Evolutionary conservation across 2,888 invertebrate genomes (phyloP).

Genomic region (Callyntrura guangdongensis): DNA sequence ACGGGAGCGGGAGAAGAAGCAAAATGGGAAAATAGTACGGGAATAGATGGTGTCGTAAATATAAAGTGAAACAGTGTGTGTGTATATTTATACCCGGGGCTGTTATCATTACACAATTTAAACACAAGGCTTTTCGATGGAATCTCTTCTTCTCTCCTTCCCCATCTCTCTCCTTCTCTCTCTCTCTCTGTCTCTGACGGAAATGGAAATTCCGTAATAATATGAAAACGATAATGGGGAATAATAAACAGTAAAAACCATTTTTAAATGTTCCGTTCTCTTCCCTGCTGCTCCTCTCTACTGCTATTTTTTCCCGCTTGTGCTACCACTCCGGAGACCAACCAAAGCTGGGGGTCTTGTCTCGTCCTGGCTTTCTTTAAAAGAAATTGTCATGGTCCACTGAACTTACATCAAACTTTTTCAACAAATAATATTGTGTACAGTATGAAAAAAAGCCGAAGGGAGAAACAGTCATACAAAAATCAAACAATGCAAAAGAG

Average conservation of each 20-base stretch:
- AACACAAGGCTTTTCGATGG: not conserved
- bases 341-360: not conserved
- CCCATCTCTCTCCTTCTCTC: no score
- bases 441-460: constrained; percentile 42
- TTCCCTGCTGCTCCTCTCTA: not conserved
- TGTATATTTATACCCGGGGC: not conserved
- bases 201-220: constrained; percentile 53
- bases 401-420: constrained; percentile 71
- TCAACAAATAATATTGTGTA: constrained; percentile 45
- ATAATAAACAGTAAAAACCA: constrained; percentile 44
- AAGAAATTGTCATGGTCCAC: constrained; percentile 63
- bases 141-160: not conserved
- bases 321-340: not conserved
- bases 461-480: not conserved
- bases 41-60: not conserved
- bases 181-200: constrained; percentile 20
- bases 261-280: constrained; percentile 45
- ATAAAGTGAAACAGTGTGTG: not conserved
- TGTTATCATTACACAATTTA: not conserved
- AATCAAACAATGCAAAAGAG: not conserved
- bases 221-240: constrained; percentile 66
- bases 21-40: not conserved
- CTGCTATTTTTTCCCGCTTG: not conserved
- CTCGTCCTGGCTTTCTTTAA: not conserved
- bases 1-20: not conserved